Evolutionary conservation across 2,113 vertebrate genomes (phyloP), one percentile per base, ranked within the genome.

Genomic region (Prunella himalayana): DNA sequence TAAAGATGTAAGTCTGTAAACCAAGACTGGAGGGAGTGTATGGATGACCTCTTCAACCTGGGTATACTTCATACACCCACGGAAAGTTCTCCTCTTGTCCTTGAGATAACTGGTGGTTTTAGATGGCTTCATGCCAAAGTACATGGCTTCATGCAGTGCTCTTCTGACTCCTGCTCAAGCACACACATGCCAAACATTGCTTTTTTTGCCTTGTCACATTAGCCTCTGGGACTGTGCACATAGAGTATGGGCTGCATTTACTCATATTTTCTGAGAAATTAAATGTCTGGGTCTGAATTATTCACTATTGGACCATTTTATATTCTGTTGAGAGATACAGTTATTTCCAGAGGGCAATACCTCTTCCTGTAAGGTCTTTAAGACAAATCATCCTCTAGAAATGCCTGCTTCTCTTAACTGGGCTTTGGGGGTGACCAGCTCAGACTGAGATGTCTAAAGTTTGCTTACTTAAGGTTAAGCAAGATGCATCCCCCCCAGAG

Each of bases 141-240:
- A 45, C 0, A 1, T 0, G 3, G 35, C 39, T 60, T 25, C 3
- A 5, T 53, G 25, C 33, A 65, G 7, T n/a, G 47, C 10, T 45
- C 28, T 54, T 54, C 47, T 45, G 30, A 47, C n/a, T 59, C 60
- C 45, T 83, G 65, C 53, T 60, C 27, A 56, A 56, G 60, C 11
- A 51, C 17, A 31, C 28, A 57, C 2, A 2, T 35, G 39, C 6
- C 35, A n/a, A 59, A 9, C 4, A 5, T 30, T 68, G 51, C 60
- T 73, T 86, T 39, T 31, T 9, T 39, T 56, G 20, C 19, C 93
- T 87, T 88, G 44, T 65, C 61, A 76, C 30, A 13, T 49, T 13
- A 68, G 28, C 25, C 57, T 50, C 59, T 49, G 41, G 45, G 21
- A 25, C 71, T 51, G 33, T 51, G 71, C 31, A 44, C 33, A 28